Conservation (phyloP, 2,797 vertebrate species). For the Pelobates cultripes region DNA sequence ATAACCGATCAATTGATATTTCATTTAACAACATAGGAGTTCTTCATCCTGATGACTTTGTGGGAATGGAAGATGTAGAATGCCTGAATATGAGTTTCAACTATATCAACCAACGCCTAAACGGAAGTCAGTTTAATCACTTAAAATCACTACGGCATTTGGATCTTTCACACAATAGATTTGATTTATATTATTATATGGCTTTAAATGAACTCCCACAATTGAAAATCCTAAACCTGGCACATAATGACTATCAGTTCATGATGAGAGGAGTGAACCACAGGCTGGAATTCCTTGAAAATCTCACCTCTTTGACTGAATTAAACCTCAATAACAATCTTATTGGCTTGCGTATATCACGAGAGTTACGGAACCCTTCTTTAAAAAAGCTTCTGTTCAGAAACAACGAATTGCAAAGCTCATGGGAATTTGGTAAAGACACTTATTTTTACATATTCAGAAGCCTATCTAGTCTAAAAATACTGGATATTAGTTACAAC, state of each 20-base stretch:
- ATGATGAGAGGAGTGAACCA: constrained; percentile 80
- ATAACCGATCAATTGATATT: constrained; percentile 67
- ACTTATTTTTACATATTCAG: constrained; percentile 74
- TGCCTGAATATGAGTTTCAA: constrained; percentile 81
- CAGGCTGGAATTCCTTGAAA: constrained; percentile 69
- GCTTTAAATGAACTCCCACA: constrained; percentile 71
- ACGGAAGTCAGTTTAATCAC: constrained; percentile 60
- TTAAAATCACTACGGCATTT: constrained; percentile 70
- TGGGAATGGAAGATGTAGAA: constrained; percentile 73
- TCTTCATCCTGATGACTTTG: constrained; percentile 66
- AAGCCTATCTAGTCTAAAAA: constrained; percentile 69
- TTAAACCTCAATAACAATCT: constrained; percentile 77
- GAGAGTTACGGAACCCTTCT: constrained; percentile 68
- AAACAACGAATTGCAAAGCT: constrained; percentile 74
- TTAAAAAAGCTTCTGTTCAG: constrained; percentile 73
- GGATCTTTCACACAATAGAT: constrained; percentile 77
- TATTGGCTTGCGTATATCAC: constrained; percentile 74
- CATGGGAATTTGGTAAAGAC: constrained; percentile 73
- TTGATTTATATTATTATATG: constrained; percentile 74
- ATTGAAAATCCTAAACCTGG: constrained; percentile 76
- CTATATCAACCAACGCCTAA: constrained; percentile 77
- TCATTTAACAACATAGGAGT: constrained; percentile 78
- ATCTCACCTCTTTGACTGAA: constrained; percentile 67
- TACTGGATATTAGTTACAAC: constrained; percentile 78
- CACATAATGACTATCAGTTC: constrained; percentile 80